Evolutionary conservation across 2,888 invertebrate genomes (phyloP).

Genomic region (Parasteatoda lunata): DNA sequence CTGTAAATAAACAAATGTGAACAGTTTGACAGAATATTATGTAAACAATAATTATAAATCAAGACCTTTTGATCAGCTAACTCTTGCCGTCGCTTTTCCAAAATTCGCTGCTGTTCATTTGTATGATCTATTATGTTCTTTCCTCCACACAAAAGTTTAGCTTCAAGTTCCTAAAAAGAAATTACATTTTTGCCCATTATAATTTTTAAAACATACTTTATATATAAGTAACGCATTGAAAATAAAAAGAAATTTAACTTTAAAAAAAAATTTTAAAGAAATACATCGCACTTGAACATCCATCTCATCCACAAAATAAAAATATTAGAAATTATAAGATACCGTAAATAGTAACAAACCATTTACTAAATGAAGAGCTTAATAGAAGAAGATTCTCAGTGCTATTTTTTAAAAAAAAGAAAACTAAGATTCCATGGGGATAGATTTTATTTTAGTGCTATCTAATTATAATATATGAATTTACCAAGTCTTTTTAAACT

Average conservation of each 20-base stretch:
- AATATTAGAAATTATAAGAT: no score
- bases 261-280: not conserved
- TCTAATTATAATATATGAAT: no score
- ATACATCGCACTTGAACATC: not conserved
- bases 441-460: no score
- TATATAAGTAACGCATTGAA: not conserved
- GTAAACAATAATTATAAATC: not conserved
- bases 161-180: constrained; percentile 83
- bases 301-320: no score
- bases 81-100: constrained; percentile 89
- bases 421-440: no score
- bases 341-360: no score
- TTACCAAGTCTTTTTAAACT: no score
- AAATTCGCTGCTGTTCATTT: constrained; percentile 90
- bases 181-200: not conserved
- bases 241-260: not conserved
- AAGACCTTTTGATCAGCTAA: constrained; percentile 88
- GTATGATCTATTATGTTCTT: constrained; percentile 96
- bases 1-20: no score
- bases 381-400: no score
- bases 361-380: no score
- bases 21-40: no score
- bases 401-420: no score
- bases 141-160: constrained; percentile 93
- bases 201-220: not conserved